phyloP scores from a whole-genome alignment of 2,113 vertebrate genomes.

The Boulengeromyrus knoepffleri region DNA sequence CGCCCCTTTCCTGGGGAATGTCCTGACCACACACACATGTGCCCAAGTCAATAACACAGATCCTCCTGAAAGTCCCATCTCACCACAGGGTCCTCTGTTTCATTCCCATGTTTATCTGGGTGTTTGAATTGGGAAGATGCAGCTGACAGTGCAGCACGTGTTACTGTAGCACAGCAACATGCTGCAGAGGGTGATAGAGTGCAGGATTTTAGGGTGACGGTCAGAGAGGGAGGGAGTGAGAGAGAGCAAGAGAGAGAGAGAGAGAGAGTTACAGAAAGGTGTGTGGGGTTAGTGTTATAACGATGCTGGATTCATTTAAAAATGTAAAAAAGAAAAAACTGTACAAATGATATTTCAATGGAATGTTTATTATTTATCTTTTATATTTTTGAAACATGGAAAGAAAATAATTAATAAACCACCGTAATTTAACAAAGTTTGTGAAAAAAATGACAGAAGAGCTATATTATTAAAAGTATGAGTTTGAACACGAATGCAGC shows the following conservation, averaged over 20 bases:
- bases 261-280: constrained; percentile 47
- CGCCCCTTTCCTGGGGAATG: background rate
- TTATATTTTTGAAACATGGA: constrained; percentile 68
- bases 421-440: constrained; percentile 58
- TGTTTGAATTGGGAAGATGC: background rate
- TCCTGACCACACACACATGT: too few species aligned
- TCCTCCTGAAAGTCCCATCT: background rate
- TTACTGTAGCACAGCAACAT: background rate
- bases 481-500: constrained; percentile 69
- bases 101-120: background rate
- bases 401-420: constrained; percentile 50
- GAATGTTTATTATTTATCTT: constrained; percentile 72
- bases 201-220: background rate
- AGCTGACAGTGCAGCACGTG: background rate
- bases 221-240: background rate
- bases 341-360: constrained; percentile 67
- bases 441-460: constrained; percentile 56
- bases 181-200: background rate
- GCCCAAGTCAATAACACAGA: background rate
- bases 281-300: constrained; percentile 46
- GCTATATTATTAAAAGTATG: constrained; percentile 55
- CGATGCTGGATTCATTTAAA: constrained; percentile 55
- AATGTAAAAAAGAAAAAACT: constrained; percentile 50
- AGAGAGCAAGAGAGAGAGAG: constrained; percentile 19
- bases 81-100: background rate